phyloP scores from a whole-genome alignment of 2,113 vertebrate species.

The Hippopotamus amphibius region DNA sequence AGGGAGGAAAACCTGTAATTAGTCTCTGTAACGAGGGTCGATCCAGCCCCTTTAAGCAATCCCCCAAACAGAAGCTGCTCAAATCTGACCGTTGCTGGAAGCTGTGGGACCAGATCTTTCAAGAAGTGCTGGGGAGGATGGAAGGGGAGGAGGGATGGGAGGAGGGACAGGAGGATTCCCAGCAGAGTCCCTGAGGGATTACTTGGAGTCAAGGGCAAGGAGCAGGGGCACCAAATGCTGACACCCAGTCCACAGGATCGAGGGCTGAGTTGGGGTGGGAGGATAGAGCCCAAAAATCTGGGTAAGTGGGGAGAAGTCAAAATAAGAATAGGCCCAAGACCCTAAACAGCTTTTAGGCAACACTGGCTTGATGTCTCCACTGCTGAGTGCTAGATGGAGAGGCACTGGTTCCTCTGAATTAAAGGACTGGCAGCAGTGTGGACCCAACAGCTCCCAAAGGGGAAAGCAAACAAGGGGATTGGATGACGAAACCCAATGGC shows the following conservation, averaged over 20 bases:
- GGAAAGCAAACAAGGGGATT: background rate
- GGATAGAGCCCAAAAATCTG: background rate
- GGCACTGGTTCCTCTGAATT: too few species aligned
- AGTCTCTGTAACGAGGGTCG: background rate
- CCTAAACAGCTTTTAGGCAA: background rate
- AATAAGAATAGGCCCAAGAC: background rate
- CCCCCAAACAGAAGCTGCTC: background rate
- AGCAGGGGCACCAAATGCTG: background rate
- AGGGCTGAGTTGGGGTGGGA: too few species aligned
- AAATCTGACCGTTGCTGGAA: background rate
- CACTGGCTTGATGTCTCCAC: background rate
- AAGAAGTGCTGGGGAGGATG: background rate
- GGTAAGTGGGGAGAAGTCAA: background rate
- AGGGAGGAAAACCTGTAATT: rapidly evolving
- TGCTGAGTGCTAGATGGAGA: rapidly evolving
- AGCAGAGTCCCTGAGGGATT: too few species aligned
- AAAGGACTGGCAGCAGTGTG: background rate
- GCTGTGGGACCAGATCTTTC: background rate
- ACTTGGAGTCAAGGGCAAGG: too few species aligned
- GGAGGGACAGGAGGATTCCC: background rate
- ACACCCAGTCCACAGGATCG: too few species aligned
- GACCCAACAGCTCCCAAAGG: too few species aligned
- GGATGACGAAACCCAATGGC: background rate
- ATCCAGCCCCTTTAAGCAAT: background rate
- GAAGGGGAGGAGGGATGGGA: rapidly evolving